These are phyloP conservation scores for Drosophila pectinifera DNA, from an alignment of 1,140 invertebrate species.

Conservation along the genomic window DNA sequence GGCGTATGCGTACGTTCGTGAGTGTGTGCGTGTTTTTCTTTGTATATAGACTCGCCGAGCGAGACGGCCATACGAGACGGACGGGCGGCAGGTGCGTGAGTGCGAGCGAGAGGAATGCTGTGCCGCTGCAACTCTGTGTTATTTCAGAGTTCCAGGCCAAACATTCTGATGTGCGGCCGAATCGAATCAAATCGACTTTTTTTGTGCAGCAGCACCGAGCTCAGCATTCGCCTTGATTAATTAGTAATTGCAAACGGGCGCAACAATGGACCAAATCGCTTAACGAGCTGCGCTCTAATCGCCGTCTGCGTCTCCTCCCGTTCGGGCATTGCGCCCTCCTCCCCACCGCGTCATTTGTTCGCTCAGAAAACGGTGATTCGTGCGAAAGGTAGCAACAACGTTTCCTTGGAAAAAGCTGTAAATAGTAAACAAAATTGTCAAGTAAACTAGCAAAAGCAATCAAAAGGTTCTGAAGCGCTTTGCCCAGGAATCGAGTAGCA, in stretches of 20 bases:
- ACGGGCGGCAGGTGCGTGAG: slow-evolving; percentile 47
- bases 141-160: slow-evolving; percentile 78
- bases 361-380: slow-evolving; percentile 28
- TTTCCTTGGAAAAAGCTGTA: slow-evolving; percentile 82
- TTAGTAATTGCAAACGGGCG: slow-evolving; percentile 61
- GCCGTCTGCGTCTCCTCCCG: neutral
- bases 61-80: slow-evolving; percentile 48
- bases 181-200: slow-evolving; percentile 74
- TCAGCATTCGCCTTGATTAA: slow-evolving; percentile 57
- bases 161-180: slow-evolving; percentile 68
- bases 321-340: slow-evolving; percentile 13
- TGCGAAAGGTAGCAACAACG: slow-evolving; percentile 72
- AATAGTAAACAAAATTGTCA: slow-evolving; percentile 82
- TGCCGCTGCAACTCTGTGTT: slow-evolving; percentile 58
- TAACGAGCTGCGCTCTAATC: slow-evolving; percentile 8
- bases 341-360: slow-evolving; percentile 15
- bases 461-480: slow-evolving; percentile 29
- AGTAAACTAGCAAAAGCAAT: slow-evolving; percentile 52
- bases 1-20: slow-evolving; percentile 50
- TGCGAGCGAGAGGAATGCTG: slow-evolving; percentile 60
- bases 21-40: slow-evolving; percentile 72
- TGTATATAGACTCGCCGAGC: slow-evolving; percentile 72
- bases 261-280: slow-evolving; percentile 32
- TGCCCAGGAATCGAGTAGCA: slow-evolving; percentile 21
- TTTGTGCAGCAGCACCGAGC: slow-evolving; percentile 48